Conservation (phyloP, 2,888 invertebrate species). For the Caradrina kadenii region DNA sequence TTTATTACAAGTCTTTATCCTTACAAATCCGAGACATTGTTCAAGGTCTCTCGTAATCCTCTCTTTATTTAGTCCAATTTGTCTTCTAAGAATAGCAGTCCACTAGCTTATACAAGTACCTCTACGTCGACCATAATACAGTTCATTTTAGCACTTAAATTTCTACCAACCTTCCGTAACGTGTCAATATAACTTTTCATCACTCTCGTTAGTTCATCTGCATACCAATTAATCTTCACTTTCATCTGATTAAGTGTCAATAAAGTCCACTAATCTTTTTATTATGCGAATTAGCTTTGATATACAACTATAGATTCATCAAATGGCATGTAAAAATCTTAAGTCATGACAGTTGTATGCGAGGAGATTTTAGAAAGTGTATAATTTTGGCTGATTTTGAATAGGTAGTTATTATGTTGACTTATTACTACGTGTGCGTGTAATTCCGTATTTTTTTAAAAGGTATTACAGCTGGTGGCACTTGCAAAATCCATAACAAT, state of each 20-base stretch:
- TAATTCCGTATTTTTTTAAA: slow-evolving; percentile 59
- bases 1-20: slow-evolving; percentile 58
- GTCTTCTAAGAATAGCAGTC: slow-evolving; percentile 48
- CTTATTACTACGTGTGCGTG: slow-evolving; percentile 54
- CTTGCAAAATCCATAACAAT: slow-evolving; percentile 80
- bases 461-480: slow-evolving; percentile 68
- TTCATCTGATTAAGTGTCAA: slow-evolving; percentile 61
- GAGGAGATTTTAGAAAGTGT: slow-evolving; percentile 63
- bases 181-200: slow-evolving; percentile 47
- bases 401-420: slow-evolving; percentile 49
- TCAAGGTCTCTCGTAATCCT: slow-evolving; percentile 59
- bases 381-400: slow-evolving; percentile 55
- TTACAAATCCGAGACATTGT: slow-evolving; percentile 59
- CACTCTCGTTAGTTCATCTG: slow-evolving; percentile 38
- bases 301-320: slow-evolving; percentile 47
- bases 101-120: slow-evolving; percentile 37
- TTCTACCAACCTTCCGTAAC: slow-evolving; percentile 25
- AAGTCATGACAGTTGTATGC: slow-evolving; percentile 38
- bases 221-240: slow-evolving; percentile 59
- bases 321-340: slow-evolving; percentile 45
- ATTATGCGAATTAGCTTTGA: slow-evolving; percentile 58
- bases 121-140: slow-evolving; percentile 23
- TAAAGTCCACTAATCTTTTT: slow-evolving; percentile 58
- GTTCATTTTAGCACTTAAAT: slow-evolving; percentile 26
- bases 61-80: slow-evolving; percentile 58